Evolutionary conservation across 2,113 vertebrate species (phyloP), one percentile per base, ranked within the genome.

Genomic region (Perccottus glenii): DNA sequence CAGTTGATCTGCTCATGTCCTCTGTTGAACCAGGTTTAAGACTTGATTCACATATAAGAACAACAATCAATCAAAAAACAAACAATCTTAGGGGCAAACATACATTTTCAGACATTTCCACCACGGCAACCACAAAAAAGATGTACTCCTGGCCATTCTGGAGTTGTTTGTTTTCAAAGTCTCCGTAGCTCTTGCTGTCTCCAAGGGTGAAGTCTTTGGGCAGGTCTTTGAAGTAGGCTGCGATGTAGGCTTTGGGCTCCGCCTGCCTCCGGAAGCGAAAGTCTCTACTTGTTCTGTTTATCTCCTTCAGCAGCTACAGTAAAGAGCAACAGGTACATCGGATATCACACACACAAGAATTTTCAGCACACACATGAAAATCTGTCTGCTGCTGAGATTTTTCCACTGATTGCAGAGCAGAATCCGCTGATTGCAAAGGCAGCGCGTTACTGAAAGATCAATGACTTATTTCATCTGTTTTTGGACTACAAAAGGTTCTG

Each of bases 131-230:
- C 48, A 99, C 95, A 70, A 99, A 99, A 88, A 99, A 98, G 78
- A 98, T 93, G 60, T 99, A 99, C 85, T 99, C 97, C 87, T 98
- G 96, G 78, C 96, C 96, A 11, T 93, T 98, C 69, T 95, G 95
- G 46, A 99, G 95, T n/a, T 95, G 95, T 81, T 95, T 97, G 91
- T 99, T 99, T 77, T 97, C 94, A 88, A 98, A 99, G 82, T 98
- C 96, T 58, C 95, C 95, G 2, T 99, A 98, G 80, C 92, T 90
- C 77, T 96, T 96, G 59, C 92, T 93, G 85, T 99, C 96, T 76
- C 98, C 98, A 73, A 99, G 83, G 0, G 94, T 97, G 88, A 99
- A 99, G 73, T 98, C 95, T 3, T 94, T 94, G 84, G 96, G 97
- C 73, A 99, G 94, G 79, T 96, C 94, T 87, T 93, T 94, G 93